Conservation (phyloP, 2,113 vertebrate genomes). For the Oncorhynchus gorbuscha region DNA sequence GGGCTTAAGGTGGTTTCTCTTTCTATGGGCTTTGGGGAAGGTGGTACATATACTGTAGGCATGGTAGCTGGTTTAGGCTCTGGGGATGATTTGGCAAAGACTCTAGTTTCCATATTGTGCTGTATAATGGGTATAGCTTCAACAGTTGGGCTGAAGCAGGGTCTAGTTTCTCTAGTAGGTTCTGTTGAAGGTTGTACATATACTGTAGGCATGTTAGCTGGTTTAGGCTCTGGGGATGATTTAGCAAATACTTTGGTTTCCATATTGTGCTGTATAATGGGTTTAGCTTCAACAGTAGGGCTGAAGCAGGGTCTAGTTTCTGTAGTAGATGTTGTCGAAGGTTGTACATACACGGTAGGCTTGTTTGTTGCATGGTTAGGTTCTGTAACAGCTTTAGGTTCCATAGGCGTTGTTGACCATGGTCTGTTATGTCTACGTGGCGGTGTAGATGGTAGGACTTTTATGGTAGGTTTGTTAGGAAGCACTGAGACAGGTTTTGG, state of each 20-base stretch:
- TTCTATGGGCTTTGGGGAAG: slow-evolving; percentile 3
- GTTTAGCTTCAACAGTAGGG: slow-evolving; percentile 13
- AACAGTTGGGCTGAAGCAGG: slow-evolving; percentile 10
- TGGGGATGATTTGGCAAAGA: slow-evolving; percentile 10
- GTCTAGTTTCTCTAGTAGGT: background rate
- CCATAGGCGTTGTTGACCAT: background rate
- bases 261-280: slow-evolving; percentile 21
- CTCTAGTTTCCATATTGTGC: slow-evolving; percentile 29
- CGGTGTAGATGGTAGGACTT: background rate
- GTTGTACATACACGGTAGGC: background rate
- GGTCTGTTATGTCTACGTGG: background rate
- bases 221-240: background rate
- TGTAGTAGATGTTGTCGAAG: slow-evolving; percentile 1
- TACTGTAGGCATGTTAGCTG: slow-evolving; percentile 16
- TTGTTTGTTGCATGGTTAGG: slow-evolving; percentile 1
- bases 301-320: slow-evolving; percentile 20
- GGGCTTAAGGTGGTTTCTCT: background rate
- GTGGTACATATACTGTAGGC: slow-evolving; percentile 9
- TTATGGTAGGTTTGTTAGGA: no score
- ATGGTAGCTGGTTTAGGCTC: slow-evolving; percentile 18
- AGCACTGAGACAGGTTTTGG: no score
- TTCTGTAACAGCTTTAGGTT: background rate
- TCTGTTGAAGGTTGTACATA: background rate
- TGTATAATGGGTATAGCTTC: slow-evolving; percentile 15
- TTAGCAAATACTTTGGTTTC: slow-evolving; percentile 28